Evolutionary conservation across 92 coral and sea anemone genomes (phyloP).

Genomic region (Umimayanthus kanabou): DNA sequence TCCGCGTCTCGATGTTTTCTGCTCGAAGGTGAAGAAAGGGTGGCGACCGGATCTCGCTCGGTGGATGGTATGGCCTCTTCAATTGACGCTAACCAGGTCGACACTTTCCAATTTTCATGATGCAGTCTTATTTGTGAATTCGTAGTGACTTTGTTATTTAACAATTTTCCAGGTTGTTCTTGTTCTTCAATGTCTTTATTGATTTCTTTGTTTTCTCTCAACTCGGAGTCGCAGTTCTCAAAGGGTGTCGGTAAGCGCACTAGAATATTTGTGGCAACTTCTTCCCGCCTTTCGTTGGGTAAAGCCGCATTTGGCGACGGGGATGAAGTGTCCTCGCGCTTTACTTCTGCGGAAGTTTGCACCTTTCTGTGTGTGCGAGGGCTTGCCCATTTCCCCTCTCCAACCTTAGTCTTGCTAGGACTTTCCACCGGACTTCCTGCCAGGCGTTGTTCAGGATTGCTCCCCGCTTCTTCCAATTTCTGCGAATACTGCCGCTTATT

Average conservation of each 20-base stretch:
- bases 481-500: conserved; percentile 42
- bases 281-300: conserved; percentile 7
- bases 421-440: not conserved
- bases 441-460: not conserved
- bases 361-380: not conserved
- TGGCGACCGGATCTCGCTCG: not conserved
- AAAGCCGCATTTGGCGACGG: not conserved
- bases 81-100: conserved; percentile 14
- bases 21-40: conserved; percentile 11
- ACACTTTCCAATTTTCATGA: not conserved
- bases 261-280: not conserved
- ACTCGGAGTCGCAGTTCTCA: not conserved
- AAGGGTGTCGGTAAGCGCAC: conserved; percentile 23
- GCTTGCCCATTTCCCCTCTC: conserved; percentile 13
- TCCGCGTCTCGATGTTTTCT: not conserved
- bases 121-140: not conserved
- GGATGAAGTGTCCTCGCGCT: not conserved
- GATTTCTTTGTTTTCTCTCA: not conserved
- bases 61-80: not conserved
- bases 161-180: not conserved
- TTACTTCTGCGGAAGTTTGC: not conserved
- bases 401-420: not conserved
- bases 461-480: conserved; percentile 42
- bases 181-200: not conserved
- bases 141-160: not conserved